A percentile compares a stretch with the other conserved stretches of the same genome.
phyloP scores from a whole-genome alignment of 2,888 invertebrate species.

The Uropetala carovei region DNA sequence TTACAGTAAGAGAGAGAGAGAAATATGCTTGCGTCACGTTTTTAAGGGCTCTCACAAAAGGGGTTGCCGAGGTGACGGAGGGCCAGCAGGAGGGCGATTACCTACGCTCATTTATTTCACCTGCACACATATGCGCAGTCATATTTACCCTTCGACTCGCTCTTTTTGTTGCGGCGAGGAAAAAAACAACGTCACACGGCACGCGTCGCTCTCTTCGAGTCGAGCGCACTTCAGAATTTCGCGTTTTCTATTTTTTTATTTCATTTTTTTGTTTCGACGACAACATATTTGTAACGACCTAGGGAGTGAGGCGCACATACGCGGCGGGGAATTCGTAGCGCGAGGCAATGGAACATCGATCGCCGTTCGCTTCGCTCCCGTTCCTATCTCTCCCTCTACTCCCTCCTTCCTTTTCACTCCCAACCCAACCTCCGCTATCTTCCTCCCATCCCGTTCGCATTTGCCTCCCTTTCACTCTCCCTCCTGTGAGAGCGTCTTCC shows the following conservation, averaged over 20 bases:
- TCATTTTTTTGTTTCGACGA: no score
- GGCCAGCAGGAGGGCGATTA: not conserved
- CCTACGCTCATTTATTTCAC: not conserved
- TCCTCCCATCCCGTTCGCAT: not conserved
- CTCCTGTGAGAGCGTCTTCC: not conserved
- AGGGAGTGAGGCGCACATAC: no score
- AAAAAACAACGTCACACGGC: no score
- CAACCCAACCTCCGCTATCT: not conserved
- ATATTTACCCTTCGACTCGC: not conserved
- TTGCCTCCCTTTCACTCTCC: not conserved
- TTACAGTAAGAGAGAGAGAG: not conserved
- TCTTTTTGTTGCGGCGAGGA: no score
- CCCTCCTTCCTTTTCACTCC: not conserved
- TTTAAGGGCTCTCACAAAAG: not conserved
- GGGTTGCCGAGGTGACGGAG: not conserved
- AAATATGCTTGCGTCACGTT: constrained; percentile 9
- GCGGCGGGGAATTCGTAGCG: no score
- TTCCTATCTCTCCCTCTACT: no score
- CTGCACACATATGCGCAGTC: not conserved
- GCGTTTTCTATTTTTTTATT: no score
- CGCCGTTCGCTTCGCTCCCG: no score
- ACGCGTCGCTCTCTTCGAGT: no score
- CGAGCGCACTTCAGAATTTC: no score
- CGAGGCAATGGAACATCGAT: no score
- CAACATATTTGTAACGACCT: no score